Evolutionary conservation across 1,140 invertebrate species (phyloP).

Genomic region (Papilio machaon): DNA sequence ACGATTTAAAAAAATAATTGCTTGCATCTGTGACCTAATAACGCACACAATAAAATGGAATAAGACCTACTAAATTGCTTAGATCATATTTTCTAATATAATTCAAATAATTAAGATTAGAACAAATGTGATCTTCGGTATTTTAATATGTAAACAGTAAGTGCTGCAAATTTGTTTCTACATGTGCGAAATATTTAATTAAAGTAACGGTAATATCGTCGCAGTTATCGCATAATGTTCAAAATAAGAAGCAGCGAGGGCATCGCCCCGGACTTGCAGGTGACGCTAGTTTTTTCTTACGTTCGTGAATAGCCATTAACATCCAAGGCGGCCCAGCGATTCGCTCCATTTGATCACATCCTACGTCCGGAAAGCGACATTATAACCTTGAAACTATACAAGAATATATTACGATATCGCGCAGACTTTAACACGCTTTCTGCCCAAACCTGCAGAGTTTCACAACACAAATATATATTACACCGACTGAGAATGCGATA

Average conservation of each 20-base stretch:
- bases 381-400: slow-evolving; percentile 72
- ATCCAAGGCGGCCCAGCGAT: slow-evolving; percentile 56
- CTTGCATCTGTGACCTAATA: not conserved
- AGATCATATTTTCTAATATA: no score
- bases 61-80: no score
- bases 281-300: slow-evolving; percentile 43
- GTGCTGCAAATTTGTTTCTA: not conserved
- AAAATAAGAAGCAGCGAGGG: slow-evolving; percentile 24
- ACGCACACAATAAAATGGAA: not conserved
- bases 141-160: not conserved
- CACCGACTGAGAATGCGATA: slow-evolving; percentile 27
- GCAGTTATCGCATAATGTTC: not conserved
- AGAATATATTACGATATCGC: slow-evolving; percentile 34
- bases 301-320: slow-evolving; percentile 57
- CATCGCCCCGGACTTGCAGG: slow-evolving; percentile 10
- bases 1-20: not conserved
- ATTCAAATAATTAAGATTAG: no score
- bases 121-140: not conserved
- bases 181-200: slow-evolving; percentile 23
- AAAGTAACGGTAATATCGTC: not conserved
- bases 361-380: slow-evolving; percentile 56
- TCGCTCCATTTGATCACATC: slow-evolving; percentile 63
- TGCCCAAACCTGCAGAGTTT: slow-evolving; percentile 24
- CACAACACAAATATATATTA: slow-evolving; percentile 18
- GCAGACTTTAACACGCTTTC: slow-evolving; percentile 23